Evolutionary conservation across 2,888 invertebrate species (phyloP).

Genomic region (Dioctria rufipes): DNA sequence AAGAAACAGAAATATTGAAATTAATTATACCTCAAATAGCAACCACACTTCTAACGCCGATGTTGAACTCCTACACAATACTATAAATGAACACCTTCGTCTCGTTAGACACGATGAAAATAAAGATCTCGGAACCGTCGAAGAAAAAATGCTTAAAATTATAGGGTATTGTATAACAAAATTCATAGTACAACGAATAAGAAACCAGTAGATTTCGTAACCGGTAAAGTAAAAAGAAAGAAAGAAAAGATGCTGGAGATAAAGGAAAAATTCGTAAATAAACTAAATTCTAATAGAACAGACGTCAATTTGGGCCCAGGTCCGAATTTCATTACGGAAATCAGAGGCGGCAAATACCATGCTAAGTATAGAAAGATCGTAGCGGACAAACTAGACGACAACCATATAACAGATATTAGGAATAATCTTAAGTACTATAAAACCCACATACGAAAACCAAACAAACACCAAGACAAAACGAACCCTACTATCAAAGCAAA

Average conservation of each 20-base stretch:
- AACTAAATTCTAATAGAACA: not conserved
- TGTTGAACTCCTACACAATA: not conserved
- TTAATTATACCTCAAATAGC: not conserved
- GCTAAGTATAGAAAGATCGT: too few species aligned
- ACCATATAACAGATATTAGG: too few species aligned
- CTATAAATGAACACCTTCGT: not conserved
- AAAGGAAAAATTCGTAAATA: not conserved
- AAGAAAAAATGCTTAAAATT: not conserved
- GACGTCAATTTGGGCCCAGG: too few species aligned
- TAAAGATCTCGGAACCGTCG: not conserved
- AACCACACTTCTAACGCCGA: slow-evolving; percentile 27
- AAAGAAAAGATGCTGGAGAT: not conserved
- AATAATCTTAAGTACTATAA: too few species aligned
- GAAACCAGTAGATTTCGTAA: slow-evolving; percentile 28
- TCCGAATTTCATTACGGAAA: too few species aligned
- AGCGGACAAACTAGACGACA: too few species aligned
- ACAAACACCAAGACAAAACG: too few species aligned
- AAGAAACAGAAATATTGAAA: too few species aligned
- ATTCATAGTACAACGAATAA: slow-evolving; percentile 5
- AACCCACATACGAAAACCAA: too few species aligned
- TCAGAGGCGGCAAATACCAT: too few species aligned
- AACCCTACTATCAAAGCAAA: too few species aligned
- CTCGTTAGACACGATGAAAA: not conserved
- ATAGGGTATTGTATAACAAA: slow-evolving; percentile 6
- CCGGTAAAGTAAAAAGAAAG: not conserved